Base-by-base conservation (phyloP, 2,888 invertebrate species). In the Busseola fusca region DNA sequence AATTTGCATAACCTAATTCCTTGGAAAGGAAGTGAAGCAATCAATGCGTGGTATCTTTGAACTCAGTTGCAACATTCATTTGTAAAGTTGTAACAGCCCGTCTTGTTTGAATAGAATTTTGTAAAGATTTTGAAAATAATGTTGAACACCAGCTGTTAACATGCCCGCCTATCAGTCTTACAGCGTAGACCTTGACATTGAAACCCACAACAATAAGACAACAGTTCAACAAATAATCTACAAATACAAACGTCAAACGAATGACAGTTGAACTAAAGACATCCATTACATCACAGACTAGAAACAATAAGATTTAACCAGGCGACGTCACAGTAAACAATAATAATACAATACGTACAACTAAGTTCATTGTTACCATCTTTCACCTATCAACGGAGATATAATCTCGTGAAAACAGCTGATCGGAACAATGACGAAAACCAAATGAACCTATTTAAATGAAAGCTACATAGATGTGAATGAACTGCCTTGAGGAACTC, bases 401-500 rank as follows among this genome's bases (percentile, higher is more conserved):
- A 90, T 87, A 87, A 93, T 94, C 93, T 88, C 91, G 85, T 89
- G 91, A 90, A 92, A 94, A 92, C 95, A 95, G 94, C 94, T 95
- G 94, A 93, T 94, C 88, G 85, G 83, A 91, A 93, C 93, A 94
- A 94, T 93, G 92, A 94, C 93, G 92, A 92, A 94, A 93, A 93
- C 91, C 93, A 93, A 94, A 93, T 93, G 94, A 92, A 93, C 91
- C 94, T 93, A 86, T 87, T 84, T 86, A 84, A 86, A 86, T 84
- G 87, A 87, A 86, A 86, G 86, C 85, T 86, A 78, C 88, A 92
- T 92, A 92, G 92, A 94, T 91, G 95, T 95, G 95, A 94, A 94
- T 92, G 95, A 95, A 94, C 93, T 87, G 90, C 94, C 94, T 94
- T 94, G 94, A 92, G 92, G 93, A 90, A 92, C 93, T 92, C 94